Conservation (phyloP, 2,888 invertebrate genomes). For the Aleiodes alternator region DNA sequence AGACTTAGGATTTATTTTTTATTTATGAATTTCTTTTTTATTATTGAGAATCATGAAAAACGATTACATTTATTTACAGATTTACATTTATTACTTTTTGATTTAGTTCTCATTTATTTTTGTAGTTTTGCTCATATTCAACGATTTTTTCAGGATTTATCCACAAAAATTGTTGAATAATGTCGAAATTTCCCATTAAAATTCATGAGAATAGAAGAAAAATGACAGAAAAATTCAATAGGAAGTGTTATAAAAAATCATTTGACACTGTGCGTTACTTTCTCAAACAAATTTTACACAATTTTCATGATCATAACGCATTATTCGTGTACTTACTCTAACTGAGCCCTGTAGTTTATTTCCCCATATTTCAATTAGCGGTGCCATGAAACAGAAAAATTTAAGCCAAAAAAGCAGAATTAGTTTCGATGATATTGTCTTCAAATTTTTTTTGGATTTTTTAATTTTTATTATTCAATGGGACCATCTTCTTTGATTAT, state of each 20-base stretch:
- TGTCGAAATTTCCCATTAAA: too few relatives aligned
- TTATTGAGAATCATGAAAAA: neutral
- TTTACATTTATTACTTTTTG: slow-evolving; percentile 13
- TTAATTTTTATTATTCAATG: slow-evolving; percentile 35
- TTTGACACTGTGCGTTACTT: slow-evolving; percentile 7
- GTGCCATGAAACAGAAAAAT: slow-evolving; percentile 67
- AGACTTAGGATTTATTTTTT: neutral
- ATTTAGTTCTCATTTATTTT: neutral
- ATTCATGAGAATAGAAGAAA: too few relatives aligned
- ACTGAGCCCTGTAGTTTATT: slow-evolving; percentile 71
- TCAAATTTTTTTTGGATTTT: slow-evolving; percentile 11
- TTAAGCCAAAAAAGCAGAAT: slow-evolving; percentile 49
- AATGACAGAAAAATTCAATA: neutral
- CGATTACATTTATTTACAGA: slow-evolving; percentile 3
- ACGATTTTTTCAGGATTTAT: too few relatives aligned
- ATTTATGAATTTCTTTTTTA: neutral
- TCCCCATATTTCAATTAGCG: slow-evolving; percentile 52
- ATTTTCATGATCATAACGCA: slow-evolving; percentile 38
- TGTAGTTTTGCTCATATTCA: neutral
- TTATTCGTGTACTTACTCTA: slow-evolving; percentile 72
- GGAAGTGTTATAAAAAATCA: neutral
- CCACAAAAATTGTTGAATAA: too few relatives aligned
- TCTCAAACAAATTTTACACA: slow-evolving; percentile 38
- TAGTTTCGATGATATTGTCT: slow-evolving; percentile 35
- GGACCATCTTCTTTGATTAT: slow-evolving; percentile 29